Evolutionary conservation across 2,888 invertebrate genomes (phyloP), one percentile per base, ranked within the genome.

Genomic region (Venusia cambrica): DNA sequence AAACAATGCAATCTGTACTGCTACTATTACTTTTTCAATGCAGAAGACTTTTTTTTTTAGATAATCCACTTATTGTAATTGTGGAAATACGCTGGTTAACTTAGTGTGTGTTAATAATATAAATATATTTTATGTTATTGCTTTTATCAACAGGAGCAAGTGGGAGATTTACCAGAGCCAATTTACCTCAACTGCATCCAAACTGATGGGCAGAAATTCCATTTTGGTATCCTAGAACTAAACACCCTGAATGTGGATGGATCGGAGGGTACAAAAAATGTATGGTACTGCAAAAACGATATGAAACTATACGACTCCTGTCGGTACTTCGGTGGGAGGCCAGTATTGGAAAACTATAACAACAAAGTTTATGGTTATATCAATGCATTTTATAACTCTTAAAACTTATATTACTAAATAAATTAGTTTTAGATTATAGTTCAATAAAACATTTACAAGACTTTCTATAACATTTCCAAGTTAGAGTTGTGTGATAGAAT

Each of bases 141-240:
- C 3, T 44, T 29, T 40, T 33, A 38, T 37, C 69, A 72, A 41
- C 75, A 92, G 92, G 84, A 88, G 25, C 72, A 90, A 52, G 88
- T 91, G 2, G 88, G 88, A 63, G 83, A 89, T 37, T 78, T 96
- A 16, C 92, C 93, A 1, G 89, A 92, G 57, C 97, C 97, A 2
- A 87, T 97, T 29, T 91, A 92, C 19, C 79, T 97, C 1, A 97
- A 97, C 68, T 92, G 93, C 62, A 88, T 97, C 47, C 94, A 95
- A 52, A 92, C 94, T 2, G 92, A 96, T 65, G 93, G 95, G 1
- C 85, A 90, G 49, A 77, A 87, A 18, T 95, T 94, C 64, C 92
- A 96, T 64, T 96, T 97, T 66, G 92, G 93, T 2, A 90, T 95
- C 7, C 90, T 94, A 37, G 96, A 98, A 75, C 81, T 98, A 5